Percentiles rank a stretch among this genome's conserved stretches.
Conservation (phyloP, 2,797 vertebrate species). For the Poeciliopsis gracilis region DNA sequence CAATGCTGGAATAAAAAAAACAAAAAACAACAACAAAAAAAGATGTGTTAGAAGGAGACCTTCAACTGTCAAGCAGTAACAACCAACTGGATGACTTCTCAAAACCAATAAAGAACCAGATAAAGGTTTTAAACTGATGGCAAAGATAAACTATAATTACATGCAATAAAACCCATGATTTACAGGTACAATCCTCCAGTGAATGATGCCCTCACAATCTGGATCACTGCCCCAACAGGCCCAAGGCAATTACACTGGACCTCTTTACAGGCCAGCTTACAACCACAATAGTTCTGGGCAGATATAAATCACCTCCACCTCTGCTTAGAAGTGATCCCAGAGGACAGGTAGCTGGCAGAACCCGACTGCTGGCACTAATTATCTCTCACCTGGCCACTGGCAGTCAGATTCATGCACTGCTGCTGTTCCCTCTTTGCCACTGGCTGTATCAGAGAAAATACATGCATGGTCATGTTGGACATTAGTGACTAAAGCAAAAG, state of each 20-base stretch:
- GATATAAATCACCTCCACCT: slow-evolving; percentile 2
- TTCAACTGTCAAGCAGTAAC: not conserved
- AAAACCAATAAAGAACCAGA: not conserved
- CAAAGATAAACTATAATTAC: not conserved
- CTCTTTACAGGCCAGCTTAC: not conserved
- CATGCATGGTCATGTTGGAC: not conserved
- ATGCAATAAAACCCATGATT: not conserved
- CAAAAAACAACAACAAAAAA: no score
- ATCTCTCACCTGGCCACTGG: not conserved
- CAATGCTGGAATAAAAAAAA: not conserved
- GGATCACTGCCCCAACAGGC: not conserved
- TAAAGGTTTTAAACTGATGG: not conserved
- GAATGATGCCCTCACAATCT: slow-evolving; percentile 1
- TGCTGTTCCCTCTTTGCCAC: not conserved
- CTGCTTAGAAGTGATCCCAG: slow-evolving; percentile 6
- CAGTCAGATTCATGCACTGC: not conserved
- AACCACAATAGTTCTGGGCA: not conserved
- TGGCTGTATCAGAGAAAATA: no score
- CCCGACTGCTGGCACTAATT: not conserved
- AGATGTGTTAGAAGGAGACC: not conserved
- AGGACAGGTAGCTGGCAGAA: slow-evolving; percentile 1
- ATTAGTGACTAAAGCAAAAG: not conserved
- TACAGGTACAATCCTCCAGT: not conserved
- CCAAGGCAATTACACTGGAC: not conserved
- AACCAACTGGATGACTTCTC: not conserved